These are phyloP conservation scores for Trichoplusia ni DNA, from an alignment of 1,140 invertebrate genomes.

Conservation along the genomic window DNA sequence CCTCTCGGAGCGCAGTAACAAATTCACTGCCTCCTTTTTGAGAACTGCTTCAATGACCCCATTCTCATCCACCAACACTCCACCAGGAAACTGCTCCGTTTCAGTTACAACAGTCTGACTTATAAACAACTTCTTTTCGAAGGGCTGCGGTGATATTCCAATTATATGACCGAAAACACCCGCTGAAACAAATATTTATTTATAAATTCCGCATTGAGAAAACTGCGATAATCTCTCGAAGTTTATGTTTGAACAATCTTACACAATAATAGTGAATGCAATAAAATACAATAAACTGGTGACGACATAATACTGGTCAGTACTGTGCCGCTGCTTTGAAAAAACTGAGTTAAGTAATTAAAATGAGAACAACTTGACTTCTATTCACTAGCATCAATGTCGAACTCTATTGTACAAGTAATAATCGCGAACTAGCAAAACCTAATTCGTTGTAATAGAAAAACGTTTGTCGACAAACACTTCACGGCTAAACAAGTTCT, in stretches of 20 bases:
- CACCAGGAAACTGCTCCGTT: slow-evolving; percentile 64
- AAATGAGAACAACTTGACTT: not conserved
- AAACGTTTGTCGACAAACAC: not conserved
- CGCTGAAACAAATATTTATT: slow-evolving; percentile 20
- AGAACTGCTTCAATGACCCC: slow-evolving; percentile 69
- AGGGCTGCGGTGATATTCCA: slow-evolving; percentile 22
- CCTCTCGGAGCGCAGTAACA: slow-evolving; percentile 41
- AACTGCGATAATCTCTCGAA: not conserved
- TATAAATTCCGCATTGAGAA: not conserved
- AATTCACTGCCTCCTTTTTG: slow-evolving; percentile 56
- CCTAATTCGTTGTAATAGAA: slow-evolving; percentile 8
- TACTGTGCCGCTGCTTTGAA: not conserved
- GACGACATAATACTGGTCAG: not conserved
- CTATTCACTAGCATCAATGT: slow-evolving; percentile 5
- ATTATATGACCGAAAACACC: slow-evolving; percentile 44
- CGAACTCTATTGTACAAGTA: not conserved
- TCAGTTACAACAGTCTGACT: slow-evolving; percentile 68
- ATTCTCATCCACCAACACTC: slow-evolving; percentile 62
- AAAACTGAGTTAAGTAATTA: slow-evolving; percentile 18
- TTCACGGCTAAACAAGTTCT: not conserved
- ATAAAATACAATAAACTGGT: not conserved
- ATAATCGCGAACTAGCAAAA: not conserved
- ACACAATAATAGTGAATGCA: slow-evolving; percentile 10
- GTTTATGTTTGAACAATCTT: slow-evolving; percentile 8
- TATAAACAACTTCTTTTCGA: slow-evolving; percentile 55